These are phyloP conservation scores for Myotis lucifugus DNA, from an alignment of 2,113 vertebrate genomes.

Conservation along the genomic window DNA sequence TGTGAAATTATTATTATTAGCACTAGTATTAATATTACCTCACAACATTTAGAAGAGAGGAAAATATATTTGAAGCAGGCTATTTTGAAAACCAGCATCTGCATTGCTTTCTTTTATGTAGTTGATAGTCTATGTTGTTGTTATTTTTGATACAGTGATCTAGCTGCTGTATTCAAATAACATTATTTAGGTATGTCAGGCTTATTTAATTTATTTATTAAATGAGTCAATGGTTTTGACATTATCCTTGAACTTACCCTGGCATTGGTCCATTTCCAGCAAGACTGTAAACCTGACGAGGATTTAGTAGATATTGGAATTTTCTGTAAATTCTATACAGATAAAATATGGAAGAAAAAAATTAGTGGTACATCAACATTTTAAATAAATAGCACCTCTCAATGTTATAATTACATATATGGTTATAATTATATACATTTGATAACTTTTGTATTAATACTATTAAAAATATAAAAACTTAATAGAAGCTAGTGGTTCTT, in stretches of 20 bases:
- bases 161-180: constrained; percentile 59
- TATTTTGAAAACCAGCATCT: background rate
- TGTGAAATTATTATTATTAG: background rate
- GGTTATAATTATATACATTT: background rate
- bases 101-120: constrained; percentile 39
- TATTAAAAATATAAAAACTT: background rate
- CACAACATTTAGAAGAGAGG: background rate
- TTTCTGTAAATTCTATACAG: constrained; percentile 94
- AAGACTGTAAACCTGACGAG: constrained; percentile 96
- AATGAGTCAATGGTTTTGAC: constrained; percentile 75
- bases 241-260: constrained; percentile 87
- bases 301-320: constrained; percentile 96
- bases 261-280: constrained; percentile 94
- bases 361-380: background rate
- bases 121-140: background rate
- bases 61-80: background rate
- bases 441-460: background rate
- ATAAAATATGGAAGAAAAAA: constrained; percentile 40
- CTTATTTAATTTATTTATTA: constrained; percentile 77
- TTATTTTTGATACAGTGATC: background rate
- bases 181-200: constrained; percentile 55
- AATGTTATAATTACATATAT: background rate
- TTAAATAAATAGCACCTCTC: background rate
- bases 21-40: background rate
- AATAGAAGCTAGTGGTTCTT: background rate